Percentiles rank a stretch among this genome's conserved stretches.
Evolutionary conservation across 2,888 invertebrate genomes (phyloP).

Genomic region (Euzophera pinguis): DNA sequence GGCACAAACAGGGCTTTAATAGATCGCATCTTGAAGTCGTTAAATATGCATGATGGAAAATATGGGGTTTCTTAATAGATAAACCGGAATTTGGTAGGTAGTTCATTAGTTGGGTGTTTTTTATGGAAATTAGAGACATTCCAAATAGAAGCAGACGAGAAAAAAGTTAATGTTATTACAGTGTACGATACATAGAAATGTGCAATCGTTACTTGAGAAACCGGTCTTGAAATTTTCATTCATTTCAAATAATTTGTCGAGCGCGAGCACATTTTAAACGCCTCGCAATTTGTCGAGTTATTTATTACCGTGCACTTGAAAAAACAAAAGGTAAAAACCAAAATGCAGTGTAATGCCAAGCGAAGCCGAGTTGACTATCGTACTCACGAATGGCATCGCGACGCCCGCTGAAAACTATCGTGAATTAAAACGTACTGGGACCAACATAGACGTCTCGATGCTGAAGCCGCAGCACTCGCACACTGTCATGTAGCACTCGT

Average conservation of each 20-base stretch:
- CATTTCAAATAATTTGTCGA: not conserved
- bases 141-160: not conserved
- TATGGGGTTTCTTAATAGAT: not conserved
- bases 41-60: constrained; percentile 2
- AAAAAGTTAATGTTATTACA: not conserved
- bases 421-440: constrained; percentile 75
- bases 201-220: not conserved
- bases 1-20: too few species aligned
- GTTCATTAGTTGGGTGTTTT: not conserved
- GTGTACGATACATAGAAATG: not conserved
- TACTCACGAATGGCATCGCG: constrained; percentile 75
- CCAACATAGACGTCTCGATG: constrained; percentile 70
- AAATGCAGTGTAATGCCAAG: constrained; percentile 34
- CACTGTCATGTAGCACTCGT: constrained; percentile 72
- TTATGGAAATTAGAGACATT: constrained; percentile 6
- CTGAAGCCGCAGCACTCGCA: constrained; percentile 79
- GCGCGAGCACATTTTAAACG: not conserved
- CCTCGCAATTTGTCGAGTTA: too few species aligned
- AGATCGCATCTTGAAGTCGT: not conserved
- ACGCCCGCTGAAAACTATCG: constrained; percentile 66
- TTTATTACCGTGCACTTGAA: constrained; percentile 39
- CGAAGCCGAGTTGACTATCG: constrained; percentile 51
- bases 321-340: constrained; percentile 30
- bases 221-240: not conserved
- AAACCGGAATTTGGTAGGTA: constrained; percentile 3